Evolutionary conservation across 2,797 vertebrate genomes (phyloP).

Genomic region (Lutjanus argentimaculatus): DNA sequence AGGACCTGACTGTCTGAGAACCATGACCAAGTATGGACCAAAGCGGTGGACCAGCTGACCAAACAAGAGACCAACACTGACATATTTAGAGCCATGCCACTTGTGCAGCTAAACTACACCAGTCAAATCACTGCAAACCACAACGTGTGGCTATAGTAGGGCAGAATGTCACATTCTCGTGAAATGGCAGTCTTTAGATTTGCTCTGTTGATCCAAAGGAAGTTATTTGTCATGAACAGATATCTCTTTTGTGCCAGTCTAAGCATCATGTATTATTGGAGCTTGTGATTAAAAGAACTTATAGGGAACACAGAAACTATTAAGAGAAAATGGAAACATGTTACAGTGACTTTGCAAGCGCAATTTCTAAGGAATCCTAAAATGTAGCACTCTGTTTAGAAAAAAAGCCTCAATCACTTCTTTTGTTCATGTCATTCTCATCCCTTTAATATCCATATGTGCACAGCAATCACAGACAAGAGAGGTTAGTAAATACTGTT

Average conservation of each 20-base stretch:
- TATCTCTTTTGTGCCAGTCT: neutral
- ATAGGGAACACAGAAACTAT: neutral
- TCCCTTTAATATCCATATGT: constrained; percentile 1
- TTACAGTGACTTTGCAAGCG: neutral
- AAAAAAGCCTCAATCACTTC: neutral
- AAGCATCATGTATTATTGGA: neutral
- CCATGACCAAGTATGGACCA: neutral
- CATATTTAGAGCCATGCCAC: neutral
- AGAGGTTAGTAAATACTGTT: constrained; percentile 42
- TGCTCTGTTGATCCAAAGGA: neutral
- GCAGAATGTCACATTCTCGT: neutral
- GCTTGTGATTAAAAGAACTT: neutral
- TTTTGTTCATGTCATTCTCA: too few relatives aligned
- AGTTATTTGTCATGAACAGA: neutral
- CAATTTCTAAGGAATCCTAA: constrained; percentile 1
- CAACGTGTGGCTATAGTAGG: neutral
- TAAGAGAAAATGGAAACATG: neutral
- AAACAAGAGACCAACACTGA: neutral
- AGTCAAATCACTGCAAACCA: neutral
- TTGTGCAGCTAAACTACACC: neutral
- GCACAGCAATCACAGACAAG: constrained; percentile 27
- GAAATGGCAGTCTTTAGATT: neutral
- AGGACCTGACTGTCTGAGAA: neutral
- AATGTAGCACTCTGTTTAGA: neutral
- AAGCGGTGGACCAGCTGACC: neutral